Evolutionary conservation across 2,888 invertebrate species (phyloP), one percentile per base, ranked within the genome.

Genomic region (Andricus curvator): DNA sequence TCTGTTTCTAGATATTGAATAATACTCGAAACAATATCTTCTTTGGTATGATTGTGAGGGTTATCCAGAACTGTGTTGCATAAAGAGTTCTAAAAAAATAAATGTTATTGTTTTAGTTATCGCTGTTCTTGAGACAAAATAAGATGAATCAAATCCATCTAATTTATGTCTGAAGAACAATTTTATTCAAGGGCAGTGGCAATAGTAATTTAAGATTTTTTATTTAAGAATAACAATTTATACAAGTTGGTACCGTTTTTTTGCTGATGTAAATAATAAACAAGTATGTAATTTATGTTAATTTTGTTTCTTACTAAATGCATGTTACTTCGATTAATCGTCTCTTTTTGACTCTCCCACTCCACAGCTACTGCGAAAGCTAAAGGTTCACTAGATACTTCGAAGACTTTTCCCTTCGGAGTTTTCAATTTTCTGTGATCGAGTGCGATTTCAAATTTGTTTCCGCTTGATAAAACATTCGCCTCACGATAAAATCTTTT

Each of bases 311-410:
- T 93, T 94, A 97, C 97, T 94, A 99, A 93, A 93, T 99, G 98
- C 99, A 99, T 99, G 62, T 95, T 94, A 74, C 96, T 95, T 87
- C 95, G 96, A 82, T 96, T 93, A 84, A 99, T 96, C 78, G 94
- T 93, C 41, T 97, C 95, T 84, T 95, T 95, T 92, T 99, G 99
- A 9, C 96, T 94, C 88, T 97, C 96, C 98, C 99, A 99, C 94
- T 99, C 99, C 44, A 96, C 95, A 1, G 99, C 98, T 70, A 99
- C 96, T 25, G 98, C 98, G 82, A 98, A 94, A 2, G 99, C 99
- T 77, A 99, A 93, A 0, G 97, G 96, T 93, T 99, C 98, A 93
- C 95, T 97, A 37, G 96, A 95, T 0, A 99, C 95, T 82, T 94
- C 93, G 86, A 99, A 95, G 13, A 96, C 92, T 81, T 95, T 94